Percentiles rank a stretch among this genome's conserved stretches.
These are phyloP conservation scores for Himalopsyche anomala DNA, from an alignment of 2,888 invertebrate species.

Conservation along the genomic window DNA sequence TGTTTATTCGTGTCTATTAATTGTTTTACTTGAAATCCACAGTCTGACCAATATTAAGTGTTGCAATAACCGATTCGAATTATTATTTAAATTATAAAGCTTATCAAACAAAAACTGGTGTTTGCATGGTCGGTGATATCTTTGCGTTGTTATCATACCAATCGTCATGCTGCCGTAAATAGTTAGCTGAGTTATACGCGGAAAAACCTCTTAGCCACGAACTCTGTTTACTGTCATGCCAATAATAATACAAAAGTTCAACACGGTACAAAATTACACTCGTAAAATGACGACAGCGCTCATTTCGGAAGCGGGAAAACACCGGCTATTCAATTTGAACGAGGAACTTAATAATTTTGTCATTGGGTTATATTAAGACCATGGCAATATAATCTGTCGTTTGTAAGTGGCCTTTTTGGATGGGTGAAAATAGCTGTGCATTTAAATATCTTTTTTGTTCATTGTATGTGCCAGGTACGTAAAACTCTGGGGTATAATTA, in stretches of 20 bases:
- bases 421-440: too few relatives aligned
- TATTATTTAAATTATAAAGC: too few relatives aligned
- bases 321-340: constrained; percentile 24
- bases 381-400: background rate
- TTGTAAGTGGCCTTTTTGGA: too few relatives aligned
- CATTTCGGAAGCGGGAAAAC: constrained; percentile 32
- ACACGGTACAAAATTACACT: constrained; percentile 5
- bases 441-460: too few relatives aligned
- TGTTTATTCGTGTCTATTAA: too few relatives aligned
- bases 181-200: constrained; percentile 26
- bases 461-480: too few relatives aligned
- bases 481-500: too few relatives aligned
- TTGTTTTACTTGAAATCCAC: too few relatives aligned
- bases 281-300: constrained; percentile 12
- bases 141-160: background rate
- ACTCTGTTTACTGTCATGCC: background rate
- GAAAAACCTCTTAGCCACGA: constrained; percentile 42
- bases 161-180: constrained; percentile 1
- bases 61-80: too few relatives aligned
- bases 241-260: constrained; percentile 31
- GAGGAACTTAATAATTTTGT: background rate
- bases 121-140: background rate
- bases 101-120: too few relatives aligned
- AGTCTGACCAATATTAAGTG: too few relatives aligned
- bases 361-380: background rate